These are phyloP conservation scores for Lepus timidus DNA, from an alignment of 2,113 vertebrate genomes.

Conservation along the genomic window DNA sequence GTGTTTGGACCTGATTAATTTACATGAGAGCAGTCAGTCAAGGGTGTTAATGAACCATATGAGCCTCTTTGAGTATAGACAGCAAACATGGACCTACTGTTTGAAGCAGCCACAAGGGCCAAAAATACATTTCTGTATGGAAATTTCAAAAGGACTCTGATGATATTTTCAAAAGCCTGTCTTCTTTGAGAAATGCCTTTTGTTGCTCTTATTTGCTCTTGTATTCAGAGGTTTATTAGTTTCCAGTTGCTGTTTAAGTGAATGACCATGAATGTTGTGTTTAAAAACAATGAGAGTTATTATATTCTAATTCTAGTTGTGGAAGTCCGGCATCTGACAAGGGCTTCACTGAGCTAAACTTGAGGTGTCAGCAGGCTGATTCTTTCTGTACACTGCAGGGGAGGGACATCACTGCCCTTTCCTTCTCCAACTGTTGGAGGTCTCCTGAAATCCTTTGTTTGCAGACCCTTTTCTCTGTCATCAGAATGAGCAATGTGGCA, in stretches of 20 bases:
- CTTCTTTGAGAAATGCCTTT: neutral
- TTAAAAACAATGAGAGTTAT: neutral
- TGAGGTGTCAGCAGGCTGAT: neutral
- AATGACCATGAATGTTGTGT: neutral
- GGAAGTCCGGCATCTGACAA: neutral
- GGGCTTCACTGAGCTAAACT: neutral
- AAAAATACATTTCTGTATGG: conserved; percentile 7
- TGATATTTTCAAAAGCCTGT: conserved; percentile 28
- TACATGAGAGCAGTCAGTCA: neutral
- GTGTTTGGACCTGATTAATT: conserved; percentile 5
- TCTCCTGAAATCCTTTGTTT: neutral
- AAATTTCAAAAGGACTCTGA: conserved; percentile 46
- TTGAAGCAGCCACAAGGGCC: conserved; percentile 9
- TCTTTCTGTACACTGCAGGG: neutral
- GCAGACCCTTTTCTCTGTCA: neutral
- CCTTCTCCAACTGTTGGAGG: neutral
- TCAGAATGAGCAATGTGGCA: neutral
- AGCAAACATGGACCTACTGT: neutral
- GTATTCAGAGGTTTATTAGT: neutral
- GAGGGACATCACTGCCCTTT: neutral
- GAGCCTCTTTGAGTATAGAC: neutral
- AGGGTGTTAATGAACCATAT: neutral
- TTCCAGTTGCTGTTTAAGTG: neutral
- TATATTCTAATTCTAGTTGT: neutral
- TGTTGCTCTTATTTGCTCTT: neutral